These are phyloP conservation scores for Craterocephalus amniculus DNA, from an alignment of 2,797 vertebrate genomes.

Conservation along the genomic window DNA sequence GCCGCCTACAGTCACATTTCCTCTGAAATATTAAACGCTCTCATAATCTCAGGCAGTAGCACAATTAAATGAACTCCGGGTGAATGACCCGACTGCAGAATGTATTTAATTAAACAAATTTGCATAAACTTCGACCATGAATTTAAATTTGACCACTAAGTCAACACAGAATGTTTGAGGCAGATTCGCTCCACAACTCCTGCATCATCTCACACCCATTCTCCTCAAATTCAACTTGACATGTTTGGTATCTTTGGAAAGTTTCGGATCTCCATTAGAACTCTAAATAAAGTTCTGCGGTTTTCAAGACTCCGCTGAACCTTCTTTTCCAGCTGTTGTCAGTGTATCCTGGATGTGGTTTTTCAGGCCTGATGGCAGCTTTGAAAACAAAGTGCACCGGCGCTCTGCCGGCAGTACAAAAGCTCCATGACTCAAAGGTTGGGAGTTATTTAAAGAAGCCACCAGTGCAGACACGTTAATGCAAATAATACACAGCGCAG, in stretches of 20 bases:
- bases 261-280: neutral
- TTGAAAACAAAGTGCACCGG: conserved; percentile 31
- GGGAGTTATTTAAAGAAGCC: conserved; percentile 63
- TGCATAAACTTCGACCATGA: neutral
- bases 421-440: conserved; percentile 51
- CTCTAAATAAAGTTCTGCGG: conserved; percentile 20
- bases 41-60: neutral
- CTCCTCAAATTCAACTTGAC: conserved; percentile 9
- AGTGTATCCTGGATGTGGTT: conserved; percentile 15
- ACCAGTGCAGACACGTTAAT: conserved; percentile 36
- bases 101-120: neutral
- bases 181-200: neutral
- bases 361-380: conserved; percentile 27
- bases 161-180: neutral
- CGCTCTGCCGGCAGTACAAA: conserved; percentile 3
- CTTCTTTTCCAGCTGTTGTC: conserved; percentile 22
- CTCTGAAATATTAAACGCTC: neutral
- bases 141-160: neutral
- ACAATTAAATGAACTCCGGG: neutral
- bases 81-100: neutral
- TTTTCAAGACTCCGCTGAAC: conserved; percentile 11
- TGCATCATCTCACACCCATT: conserved; percentile 5
- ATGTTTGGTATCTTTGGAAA: conserved; percentile 23
- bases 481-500: conserved; percentile 22
- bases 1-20: neutral